Evolutionary conservation across 2,888 invertebrate species (phyloP).

Genomic region (Clanis bilineata): DNA sequence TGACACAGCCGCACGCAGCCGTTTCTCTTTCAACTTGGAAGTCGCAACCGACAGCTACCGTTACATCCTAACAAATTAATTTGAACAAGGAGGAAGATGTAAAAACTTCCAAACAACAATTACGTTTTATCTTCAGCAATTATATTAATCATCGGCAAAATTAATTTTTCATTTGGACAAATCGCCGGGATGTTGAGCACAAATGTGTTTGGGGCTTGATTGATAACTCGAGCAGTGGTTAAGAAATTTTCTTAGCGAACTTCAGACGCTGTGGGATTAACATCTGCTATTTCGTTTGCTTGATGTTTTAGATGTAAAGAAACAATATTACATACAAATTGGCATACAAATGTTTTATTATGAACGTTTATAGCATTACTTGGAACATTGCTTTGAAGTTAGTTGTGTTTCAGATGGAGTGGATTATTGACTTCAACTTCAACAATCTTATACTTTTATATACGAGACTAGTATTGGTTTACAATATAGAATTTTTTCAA

Average conservation of each 20-base stretch:
- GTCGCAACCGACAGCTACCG: conserved; percentile 37
- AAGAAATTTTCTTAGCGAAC: conserved; percentile 45
- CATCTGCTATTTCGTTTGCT: conserved; percentile 13
- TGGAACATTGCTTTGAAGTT: too few relatives aligned
- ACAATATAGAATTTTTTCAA: too few relatives aligned
- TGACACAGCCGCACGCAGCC: too few relatives aligned
- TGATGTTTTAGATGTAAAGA: background rate
- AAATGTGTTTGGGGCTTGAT: conserved; percentile 72
- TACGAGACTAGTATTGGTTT: too few relatives aligned
- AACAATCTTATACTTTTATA: too few relatives aligned
- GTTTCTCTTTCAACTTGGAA: background rate
- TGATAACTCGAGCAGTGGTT: conserved; percentile 58
- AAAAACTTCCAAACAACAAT: conserved; percentile 80
- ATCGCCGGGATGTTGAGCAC: conserved; percentile 69
- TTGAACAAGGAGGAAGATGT: conserved; percentile 78
- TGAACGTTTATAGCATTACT: background rate
- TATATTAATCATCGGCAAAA: conserved; percentile 81
- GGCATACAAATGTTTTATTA: background rate
- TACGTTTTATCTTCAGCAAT: conserved; percentile 77
- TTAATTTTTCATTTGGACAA: conserved; percentile 82
- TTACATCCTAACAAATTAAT: conserved; percentile 70
- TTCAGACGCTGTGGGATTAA: conserved; percentile 12
- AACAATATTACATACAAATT: background rate
- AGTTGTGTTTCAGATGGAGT: too few relatives aligned
- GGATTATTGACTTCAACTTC: too few relatives aligned